Conservation (phyloP, 2,888 invertebrate species). For the Pyrrhia umbra region DNA sequence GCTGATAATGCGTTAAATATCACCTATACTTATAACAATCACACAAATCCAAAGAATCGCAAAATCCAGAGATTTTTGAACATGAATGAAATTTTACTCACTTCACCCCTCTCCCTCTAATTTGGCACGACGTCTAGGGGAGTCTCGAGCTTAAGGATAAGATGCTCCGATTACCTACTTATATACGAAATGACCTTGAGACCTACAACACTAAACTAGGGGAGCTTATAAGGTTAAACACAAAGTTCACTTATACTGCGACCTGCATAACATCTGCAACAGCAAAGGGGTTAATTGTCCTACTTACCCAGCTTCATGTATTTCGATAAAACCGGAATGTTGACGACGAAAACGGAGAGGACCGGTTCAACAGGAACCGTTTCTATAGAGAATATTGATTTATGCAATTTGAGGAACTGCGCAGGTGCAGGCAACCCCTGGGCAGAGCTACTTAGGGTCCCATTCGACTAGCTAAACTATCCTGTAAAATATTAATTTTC, state of each 20-base stretch:
- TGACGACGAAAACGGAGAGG: conserved; percentile 2
- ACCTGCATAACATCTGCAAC: background rate
- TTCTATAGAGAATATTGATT: conserved; percentile 36
- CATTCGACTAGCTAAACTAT: background rate
- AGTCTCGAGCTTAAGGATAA: background rate
- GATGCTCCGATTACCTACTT: conserved; percentile 31
- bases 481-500: no score
- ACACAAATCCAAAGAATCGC: background rate
- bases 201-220: background rate
- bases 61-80: background rate
- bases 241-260: conserved; percentile 1
- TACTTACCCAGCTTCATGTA: conserved; percentile 39
- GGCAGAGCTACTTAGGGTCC: conserved; percentile 4
- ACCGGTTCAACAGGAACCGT: background rate
- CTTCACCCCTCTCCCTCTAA: background rate
- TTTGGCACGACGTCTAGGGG: background rate
- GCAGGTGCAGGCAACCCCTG: conserved; percentile 37
- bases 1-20: no score
- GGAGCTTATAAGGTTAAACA: background rate
- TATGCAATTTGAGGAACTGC: conserved; percentile 21
- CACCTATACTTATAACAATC: no score
- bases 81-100: no score
- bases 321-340: conserved; percentile 32
- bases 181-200: conserved; percentile 15
- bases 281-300: background rate